Percentiles rank a stretch among this genome's conserved stretches.
Evolutionary conservation across 1,140 invertebrate genomes (phyloP).

Genomic region (Samia ricini): DNA sequence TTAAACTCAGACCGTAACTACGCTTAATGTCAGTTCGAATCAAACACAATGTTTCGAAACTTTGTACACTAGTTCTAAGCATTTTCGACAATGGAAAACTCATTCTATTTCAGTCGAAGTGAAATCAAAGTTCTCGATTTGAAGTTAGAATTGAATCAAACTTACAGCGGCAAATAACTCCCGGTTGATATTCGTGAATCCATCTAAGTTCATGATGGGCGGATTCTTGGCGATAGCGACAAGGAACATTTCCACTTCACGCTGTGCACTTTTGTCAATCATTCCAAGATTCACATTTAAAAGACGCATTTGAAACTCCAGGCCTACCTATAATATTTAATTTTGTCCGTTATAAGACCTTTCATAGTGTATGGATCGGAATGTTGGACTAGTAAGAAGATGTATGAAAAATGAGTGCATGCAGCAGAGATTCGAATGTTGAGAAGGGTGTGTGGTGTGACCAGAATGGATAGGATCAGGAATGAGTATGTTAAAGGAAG

Average conservation of each 20-base stretch:
- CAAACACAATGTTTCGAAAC: too few species aligned
- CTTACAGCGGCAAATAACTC: constrained; percentile 82
- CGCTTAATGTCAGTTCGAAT: neutral
- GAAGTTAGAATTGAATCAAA: constrained; percentile 4
- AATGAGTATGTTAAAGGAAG: too few species aligned
- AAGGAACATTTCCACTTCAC: constrained; percentile 84
- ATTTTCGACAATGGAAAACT: too few species aligned
- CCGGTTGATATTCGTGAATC: constrained; percentile 83
- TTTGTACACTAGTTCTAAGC: too few species aligned
- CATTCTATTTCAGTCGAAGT: too few species aligned
- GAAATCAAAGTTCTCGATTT: neutral
- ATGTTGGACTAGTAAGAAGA: too few species aligned
- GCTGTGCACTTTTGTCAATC: constrained; percentile 80
- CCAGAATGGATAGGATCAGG: too few species aligned
- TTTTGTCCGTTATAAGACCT: constrained; percentile 1
- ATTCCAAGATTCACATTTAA: constrained; percentile 81
- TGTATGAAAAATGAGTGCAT: too few species aligned
- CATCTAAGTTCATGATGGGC: constrained; percentile 84
- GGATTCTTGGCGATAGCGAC: constrained; percentile 84
- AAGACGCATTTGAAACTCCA: constrained; percentile 81
- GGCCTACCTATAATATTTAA: constrained; percentile 73
- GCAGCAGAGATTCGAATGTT: too few species aligned
- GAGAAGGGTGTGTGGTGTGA: neutral
- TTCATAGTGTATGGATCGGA: neutral
- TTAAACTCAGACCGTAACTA: too few species aligned